Conservation (phyloP, 2,888 invertebrate genomes). For the Volucella inflata region DNA sequence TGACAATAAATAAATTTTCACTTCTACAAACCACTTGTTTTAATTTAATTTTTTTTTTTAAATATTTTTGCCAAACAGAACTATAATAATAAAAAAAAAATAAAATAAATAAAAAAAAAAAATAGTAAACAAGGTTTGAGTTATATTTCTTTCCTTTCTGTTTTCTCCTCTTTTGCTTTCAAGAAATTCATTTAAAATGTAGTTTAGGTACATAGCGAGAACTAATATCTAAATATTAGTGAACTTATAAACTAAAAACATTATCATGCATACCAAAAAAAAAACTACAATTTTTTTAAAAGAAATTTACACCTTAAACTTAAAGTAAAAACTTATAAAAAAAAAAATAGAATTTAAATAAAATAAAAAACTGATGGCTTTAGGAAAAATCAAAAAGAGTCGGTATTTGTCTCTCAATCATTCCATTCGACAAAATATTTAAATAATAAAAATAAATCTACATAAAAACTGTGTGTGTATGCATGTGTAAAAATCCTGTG, state of each 20-base stretch:
- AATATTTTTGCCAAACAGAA: background rate
- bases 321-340: slow-evolving; percentile 31
- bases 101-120: slow-evolving; percentile 26
- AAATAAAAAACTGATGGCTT: slow-evolving; percentile 40
- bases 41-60: background rate
- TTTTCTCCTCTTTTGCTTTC: slow-evolving; percentile 19
- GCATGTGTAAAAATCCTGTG: slow-evolving; percentile 32
- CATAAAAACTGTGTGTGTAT: slow-evolving; percentile 39
- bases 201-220: slow-evolving; percentile 74
- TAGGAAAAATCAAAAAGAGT: slow-evolving; percentile 30
- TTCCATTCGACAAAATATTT: slow-evolving; percentile 36
- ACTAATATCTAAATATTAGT: slow-evolving; percentile 65
- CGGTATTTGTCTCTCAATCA: slow-evolving; percentile 42
- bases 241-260: slow-evolving; percentile 62
- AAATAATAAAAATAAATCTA: slow-evolving; percentile 1
- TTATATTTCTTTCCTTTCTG: slow-evolving; percentile 19
- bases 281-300: slow-evolving; percentile 44
- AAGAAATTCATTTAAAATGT: slow-evolving; percentile 72
- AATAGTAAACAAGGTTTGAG: slow-evolving; percentile 38
- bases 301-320: slow-evolving; percentile 65
- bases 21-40: background rate
- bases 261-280: slow-evolving; percentile 33
- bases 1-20: background rate
- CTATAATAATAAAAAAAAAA: slow-evolving; percentile 25
- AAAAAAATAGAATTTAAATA: slow-evolving; percentile 33